Evolutionary conservation across 2,888 invertebrate species (phyloP), one percentile per base, ranked within the genome.

Genomic region (Aphelenchoides bicaudatus): DNA sequence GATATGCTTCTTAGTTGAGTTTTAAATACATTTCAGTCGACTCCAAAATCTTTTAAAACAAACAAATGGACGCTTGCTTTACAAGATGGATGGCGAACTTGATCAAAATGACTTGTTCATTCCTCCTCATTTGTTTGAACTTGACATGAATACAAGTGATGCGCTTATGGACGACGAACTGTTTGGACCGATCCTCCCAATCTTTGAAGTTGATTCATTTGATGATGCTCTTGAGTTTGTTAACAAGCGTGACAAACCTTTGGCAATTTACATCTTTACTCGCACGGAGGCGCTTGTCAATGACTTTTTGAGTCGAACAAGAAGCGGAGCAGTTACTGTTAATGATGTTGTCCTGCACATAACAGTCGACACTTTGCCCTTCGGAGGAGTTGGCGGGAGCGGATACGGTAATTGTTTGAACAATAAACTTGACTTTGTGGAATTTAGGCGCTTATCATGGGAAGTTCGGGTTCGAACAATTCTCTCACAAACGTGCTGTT

Each of bases 181-280:
- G 71, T 98, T 96, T 81, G 96, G 96, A 0, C 96, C 96, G 2
- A 85, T 98, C 72, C 84, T 96, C 68, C 94, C 96, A 0, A 88
- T 98, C 62, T 81, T 91, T 3, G 86, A 86, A 55, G 85, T 93
- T 2, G 85, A 86, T 57, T 87, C 87, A 80, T 87, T 88, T 13
- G 88, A 87, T 62, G 91, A 92, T 79, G 94, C 93, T 0, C 89
- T 96, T 52, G 85, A 87, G 69, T 6, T 86, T 86, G 58, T 85
- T 91, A 89, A 89, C 78, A 50, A 59, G 3, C 80, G 89, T 82
- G 90, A 90, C 80, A 91, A 90, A 82, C 91, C 93, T 66, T 84
- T 94, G 80, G 86, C 88, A 65, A 74, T 91, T 80, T 93, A 94
- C 83, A 82, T 90, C 71, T 94, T 93, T 84, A 85, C 87, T 60